Base-by-base conservation (phyloP, 2,797 vertebrate species). In the Epinephelus malabaricus region DNA sequence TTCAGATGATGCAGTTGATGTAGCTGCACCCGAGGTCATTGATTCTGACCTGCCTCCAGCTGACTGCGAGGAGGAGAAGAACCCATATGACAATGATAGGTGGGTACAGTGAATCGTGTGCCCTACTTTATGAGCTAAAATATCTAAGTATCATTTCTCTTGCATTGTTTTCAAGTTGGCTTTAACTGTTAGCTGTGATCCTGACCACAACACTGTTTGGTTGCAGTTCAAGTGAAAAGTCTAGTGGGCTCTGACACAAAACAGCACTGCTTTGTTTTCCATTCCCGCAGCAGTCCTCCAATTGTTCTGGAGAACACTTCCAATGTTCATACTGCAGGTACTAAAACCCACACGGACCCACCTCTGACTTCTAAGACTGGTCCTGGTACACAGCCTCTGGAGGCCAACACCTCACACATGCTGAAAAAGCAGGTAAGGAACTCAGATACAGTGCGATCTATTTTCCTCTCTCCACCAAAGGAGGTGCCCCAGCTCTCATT, bases 221-320 rank as follows among this genome's bases (percentile, higher is more conserved):
- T 18, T 58, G 6, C 15, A 58, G 30, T 54, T 18, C 0, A 30
- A 7, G 43, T 15, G 47, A 21, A 51, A 73, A 55, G 19, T 43
- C 9, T 17, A 46, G 5, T 1, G 10, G 17, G 17, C 7, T 46
- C 17, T 43, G 17, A 49, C 6, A 2, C 14, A 23, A 74, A 30
- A 19, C 1, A 12, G 4, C 25, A 7, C 12, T 66, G 43, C 10
- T 66, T 23, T 43, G 1, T 15, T 78, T 72, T 47, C 23, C 65
- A 9, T 69, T 59, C 11, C 51, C 50, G 2, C 80, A 87, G 76
- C 70, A 94, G 81, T 81, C 93, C 87, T 88, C 93, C 94, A 4
- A 2, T 89, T 6, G 89, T 93, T 67, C 63, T 94, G 84, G 95
- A 96, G 81, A 95, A 95, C 89, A 91, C 66, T 18, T 93, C 92